phyloP scores from a whole-genome alignment of 92 coral and sea anemone genomes.

The Porites rus region DNA sequence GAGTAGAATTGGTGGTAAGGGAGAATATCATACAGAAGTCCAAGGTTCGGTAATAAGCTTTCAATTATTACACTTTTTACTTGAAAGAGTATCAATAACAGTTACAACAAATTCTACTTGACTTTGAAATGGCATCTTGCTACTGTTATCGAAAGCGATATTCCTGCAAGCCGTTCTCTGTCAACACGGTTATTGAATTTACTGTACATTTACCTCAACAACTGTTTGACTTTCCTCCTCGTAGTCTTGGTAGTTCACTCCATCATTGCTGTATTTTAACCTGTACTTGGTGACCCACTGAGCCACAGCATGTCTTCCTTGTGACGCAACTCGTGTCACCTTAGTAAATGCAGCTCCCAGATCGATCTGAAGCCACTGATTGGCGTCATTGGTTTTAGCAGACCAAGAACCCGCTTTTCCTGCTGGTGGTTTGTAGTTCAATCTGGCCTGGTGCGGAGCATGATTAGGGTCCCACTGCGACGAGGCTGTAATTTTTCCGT shows the following conservation, averaged over 20 bases:
- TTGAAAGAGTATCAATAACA: too few species aligned
- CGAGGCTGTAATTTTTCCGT: conserved; percentile 48
- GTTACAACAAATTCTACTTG: too few species aligned
- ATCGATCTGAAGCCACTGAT: conserved; percentile 29
- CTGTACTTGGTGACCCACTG: conserved; percentile 2
- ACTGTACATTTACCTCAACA: neutral
- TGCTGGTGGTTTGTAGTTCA: conserved; percentile 20
- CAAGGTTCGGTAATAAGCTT: too few species aligned
- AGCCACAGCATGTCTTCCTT: neutral
- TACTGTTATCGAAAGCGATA: too few species aligned
- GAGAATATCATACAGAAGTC: too few species aligned
- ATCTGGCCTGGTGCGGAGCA: conserved; percentile 48
- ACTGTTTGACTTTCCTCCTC: neutral
- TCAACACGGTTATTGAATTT: neutral
- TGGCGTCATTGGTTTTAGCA: neutral
- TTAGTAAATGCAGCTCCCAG: neutral
- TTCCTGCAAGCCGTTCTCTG: too few species aligned
- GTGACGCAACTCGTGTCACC: neutral
- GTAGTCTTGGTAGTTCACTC: neutral
- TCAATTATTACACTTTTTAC: too few species aligned
- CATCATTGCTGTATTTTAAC: neutral
- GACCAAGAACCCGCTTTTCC: conserved; percentile 55
- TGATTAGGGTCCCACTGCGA: conserved; percentile 29
- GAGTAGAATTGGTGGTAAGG: too few species aligned
- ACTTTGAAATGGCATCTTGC: too few species aligned